Evolutionary conservation across 1,140 invertebrate species (phyloP).

Genomic region (Sinella curviseta): DNA sequence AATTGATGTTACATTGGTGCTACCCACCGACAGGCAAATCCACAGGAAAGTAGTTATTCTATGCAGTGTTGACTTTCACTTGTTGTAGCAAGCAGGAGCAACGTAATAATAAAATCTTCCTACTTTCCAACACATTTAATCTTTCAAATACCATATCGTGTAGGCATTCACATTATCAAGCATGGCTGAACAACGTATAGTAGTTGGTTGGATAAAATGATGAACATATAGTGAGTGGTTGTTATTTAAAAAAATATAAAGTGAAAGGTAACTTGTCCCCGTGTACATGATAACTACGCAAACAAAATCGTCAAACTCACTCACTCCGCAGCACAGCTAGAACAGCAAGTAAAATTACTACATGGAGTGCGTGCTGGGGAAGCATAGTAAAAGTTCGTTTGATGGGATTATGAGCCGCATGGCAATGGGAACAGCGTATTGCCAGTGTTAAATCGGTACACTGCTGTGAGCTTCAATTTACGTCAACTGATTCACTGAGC

Average conservation of each 20-base stretch:
- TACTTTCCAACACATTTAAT: neutral
- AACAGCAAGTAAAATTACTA: neutral
- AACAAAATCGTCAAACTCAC: neutral
- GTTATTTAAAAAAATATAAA: too few species aligned
- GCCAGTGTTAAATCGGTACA: neutral
- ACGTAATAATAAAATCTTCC: neutral
- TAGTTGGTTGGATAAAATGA: neutral
- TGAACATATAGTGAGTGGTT: too few species aligned
- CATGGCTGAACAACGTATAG: too few species aligned
- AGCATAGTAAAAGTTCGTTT: neutral
- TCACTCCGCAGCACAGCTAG: neutral
- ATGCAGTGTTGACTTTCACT: neutral
- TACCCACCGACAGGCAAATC: too few species aligned
- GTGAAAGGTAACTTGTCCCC: too few species aligned
- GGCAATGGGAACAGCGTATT: neutral
- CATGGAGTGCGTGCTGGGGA: too few species aligned
- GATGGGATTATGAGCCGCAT: constrained; percentile 1
- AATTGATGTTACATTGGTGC: too few species aligned
- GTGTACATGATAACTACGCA: too few species aligned
- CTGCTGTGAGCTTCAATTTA: constrained; percentile 13
- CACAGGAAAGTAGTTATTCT: too few species aligned
- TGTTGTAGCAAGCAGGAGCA: too few species aligned
- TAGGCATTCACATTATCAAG: neutral
- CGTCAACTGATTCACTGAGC: constrained; percentile 14
- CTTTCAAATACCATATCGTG: neutral